Conservation (phyloP, 2,888 invertebrate species). For the Drosophila pegasa region DNA sequence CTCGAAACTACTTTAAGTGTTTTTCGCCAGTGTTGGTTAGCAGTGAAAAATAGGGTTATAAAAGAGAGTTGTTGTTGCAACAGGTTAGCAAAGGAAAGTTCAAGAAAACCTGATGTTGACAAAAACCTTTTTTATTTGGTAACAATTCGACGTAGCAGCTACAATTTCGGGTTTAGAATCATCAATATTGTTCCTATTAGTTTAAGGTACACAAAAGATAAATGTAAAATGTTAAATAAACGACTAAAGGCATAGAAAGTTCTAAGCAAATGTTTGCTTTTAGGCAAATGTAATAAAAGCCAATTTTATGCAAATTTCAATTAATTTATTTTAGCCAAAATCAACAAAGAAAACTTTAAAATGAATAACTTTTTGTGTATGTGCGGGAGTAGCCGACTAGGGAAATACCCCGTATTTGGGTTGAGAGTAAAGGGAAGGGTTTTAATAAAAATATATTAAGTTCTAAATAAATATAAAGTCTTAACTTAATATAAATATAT, state of each 20-base stretch:
- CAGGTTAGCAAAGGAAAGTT: conserved; percentile 15
- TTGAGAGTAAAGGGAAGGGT: neutral
- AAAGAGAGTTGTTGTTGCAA: conserved; percentile 24
- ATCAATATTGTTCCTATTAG: neutral
- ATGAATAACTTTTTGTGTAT: neutral
- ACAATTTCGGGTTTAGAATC: neutral
- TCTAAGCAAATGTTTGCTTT: conserved; percentile 1
- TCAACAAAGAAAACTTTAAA: neutral
- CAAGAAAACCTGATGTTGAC: neutral
- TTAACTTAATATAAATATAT: neutral
- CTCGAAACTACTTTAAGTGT: conserved; percentile 76
- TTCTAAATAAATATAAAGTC: neutral
- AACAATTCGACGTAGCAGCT: conserved; percentile 54
- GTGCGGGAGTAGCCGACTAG: neutral
- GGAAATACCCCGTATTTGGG: neutral
- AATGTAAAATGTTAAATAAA: conserved; percentile 9
- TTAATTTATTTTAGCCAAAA: conserved; percentile 13
- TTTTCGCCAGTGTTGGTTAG: conserved; percentile 40
- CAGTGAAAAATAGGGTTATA: conserved; percentile 28
- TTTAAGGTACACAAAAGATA: neutral
- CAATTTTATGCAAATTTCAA: conserved; percentile 11
- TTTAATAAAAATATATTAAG: neutral
- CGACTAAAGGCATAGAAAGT: neutral
- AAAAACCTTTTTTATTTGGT: conserved; percentile 29
- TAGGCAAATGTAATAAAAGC: conserved; percentile 17